These are phyloP conservation scores for Aricia artaxerxes DNA, from an alignment of 2,888 invertebrate genomes.

Conservation along the genomic window DNA sequence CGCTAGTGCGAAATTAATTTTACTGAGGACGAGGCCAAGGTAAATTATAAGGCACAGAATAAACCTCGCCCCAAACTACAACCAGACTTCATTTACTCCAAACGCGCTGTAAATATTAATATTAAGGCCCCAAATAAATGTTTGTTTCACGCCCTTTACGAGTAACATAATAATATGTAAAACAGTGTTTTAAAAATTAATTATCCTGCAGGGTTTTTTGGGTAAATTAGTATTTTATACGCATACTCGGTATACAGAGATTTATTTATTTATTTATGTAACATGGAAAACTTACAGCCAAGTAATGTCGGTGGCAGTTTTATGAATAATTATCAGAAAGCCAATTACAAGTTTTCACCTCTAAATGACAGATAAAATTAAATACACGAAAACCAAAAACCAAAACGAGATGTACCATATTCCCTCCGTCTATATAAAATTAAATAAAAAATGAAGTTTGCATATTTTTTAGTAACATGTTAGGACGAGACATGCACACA, in stretches of 20 bases:
- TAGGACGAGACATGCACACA: no score
- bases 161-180: background rate
- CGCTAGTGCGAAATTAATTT: slow-evolving; percentile 11
- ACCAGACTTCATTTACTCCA: slow-evolving; percentile 2
- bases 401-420: no score
- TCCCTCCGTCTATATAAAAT: background rate
- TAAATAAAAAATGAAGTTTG: background rate
- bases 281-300: no score
- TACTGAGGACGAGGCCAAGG: background rate
- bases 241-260: background rate
- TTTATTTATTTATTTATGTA: no score
- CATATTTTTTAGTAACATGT: no score
- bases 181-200: background rate
- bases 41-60: background rate
- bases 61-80: background rate
- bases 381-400: no score
- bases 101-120: slow-evolving; percentile 6
- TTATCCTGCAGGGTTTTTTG: background rate
- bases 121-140: slow-evolving; percentile 1
- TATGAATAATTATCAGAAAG: no score
- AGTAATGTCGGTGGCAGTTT: no score
- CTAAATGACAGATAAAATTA: no score
- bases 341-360: no score
- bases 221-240: background rate
- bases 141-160: background rate